These are phyloP conservation scores for Augochlorella aurata DNA, from an alignment of 2,888 invertebrate species.

Conservation along the genomic window DNA sequence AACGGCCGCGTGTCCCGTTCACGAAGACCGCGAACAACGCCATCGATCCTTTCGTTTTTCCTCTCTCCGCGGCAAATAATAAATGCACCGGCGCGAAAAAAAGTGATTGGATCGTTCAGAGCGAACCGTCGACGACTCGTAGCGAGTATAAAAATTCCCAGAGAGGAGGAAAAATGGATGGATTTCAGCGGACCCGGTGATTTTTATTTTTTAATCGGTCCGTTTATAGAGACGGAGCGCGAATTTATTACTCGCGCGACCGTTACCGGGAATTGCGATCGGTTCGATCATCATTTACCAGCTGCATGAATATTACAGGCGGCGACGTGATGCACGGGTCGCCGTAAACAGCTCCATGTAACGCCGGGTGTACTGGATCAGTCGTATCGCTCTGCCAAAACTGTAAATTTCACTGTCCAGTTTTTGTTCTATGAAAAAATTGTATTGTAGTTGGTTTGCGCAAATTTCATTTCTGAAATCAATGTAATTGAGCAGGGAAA, in stretches of 20 bases:
- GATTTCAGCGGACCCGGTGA: background rate
- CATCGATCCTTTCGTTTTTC: no score
- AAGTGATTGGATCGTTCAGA: constrained; percentile 21
- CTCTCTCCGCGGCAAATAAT: constrained; percentile 1
- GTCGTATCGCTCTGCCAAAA: no score
- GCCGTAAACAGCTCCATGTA: background rate
- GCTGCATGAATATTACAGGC: background rate
- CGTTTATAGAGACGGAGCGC: constrained; percentile 9
- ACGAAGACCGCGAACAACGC: background rate
- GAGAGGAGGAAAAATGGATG: background rate
- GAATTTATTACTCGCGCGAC: constrained; percentile 4
- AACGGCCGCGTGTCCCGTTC: constrained; percentile 56
- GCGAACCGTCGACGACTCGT: background rate
- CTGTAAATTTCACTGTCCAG: no score
- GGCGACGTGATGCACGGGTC: background rate
- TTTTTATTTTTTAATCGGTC: background rate
- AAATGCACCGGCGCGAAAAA: background rate
- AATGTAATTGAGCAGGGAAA: no score
- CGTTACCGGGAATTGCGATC: background rate
- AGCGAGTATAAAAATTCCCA: background rate
- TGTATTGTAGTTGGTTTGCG: no score
- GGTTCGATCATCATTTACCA: constrained; percentile 2
- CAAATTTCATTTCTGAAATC: no score
- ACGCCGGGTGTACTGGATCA: background rate
- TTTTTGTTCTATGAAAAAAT: no score